phyloP scores from a whole-genome alignment of 2,797 vertebrate genomes.

The Parauchenoglanis punctatus region DNA sequence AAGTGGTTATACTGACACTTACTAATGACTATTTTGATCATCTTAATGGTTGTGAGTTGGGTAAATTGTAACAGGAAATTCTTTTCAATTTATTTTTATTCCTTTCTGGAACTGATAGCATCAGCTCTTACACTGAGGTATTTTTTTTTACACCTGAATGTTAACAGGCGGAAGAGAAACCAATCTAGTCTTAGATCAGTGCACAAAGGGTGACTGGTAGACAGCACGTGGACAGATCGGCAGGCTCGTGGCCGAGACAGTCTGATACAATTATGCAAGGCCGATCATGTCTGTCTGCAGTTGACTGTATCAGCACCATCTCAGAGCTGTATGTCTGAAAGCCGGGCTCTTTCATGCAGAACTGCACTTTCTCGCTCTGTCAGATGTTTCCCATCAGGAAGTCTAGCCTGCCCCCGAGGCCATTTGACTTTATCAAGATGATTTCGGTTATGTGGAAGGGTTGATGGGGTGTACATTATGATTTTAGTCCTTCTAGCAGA shows the following conservation, averaged over 20 bases:
- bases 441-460: slow-evolving; percentile 12
- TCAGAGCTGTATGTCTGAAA: slow-evolving; percentile 6
- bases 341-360: slow-evolving; percentile 7
- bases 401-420: slow-evolving; percentile 14
- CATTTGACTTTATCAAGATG: slow-evolving; percentile 12
- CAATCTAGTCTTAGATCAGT: background rate
- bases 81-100: background rate
- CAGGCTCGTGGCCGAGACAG: slow-evolving; percentile 15
- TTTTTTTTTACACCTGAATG: background rate
- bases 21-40: background rate
- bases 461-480: slow-evolving; percentile 7
- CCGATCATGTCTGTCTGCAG: slow-evolving; percentile 23
- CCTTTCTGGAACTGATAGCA: background rate
- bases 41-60: background rate
- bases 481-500: background rate
- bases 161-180: background rate
- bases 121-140: background rate
- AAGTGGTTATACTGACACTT: background rate
- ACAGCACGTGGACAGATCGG: background rate
- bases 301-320: slow-evolving; percentile 28
- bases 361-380: slow-evolving; percentile 27
- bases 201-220: background rate
- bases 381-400: slow-evolving; percentile 29
- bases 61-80: background rate
- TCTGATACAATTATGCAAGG: slow-evolving; percentile 26